Conservation (phyloP, 1,140 invertebrate species). For the Hormaphis cornu region DNA sequence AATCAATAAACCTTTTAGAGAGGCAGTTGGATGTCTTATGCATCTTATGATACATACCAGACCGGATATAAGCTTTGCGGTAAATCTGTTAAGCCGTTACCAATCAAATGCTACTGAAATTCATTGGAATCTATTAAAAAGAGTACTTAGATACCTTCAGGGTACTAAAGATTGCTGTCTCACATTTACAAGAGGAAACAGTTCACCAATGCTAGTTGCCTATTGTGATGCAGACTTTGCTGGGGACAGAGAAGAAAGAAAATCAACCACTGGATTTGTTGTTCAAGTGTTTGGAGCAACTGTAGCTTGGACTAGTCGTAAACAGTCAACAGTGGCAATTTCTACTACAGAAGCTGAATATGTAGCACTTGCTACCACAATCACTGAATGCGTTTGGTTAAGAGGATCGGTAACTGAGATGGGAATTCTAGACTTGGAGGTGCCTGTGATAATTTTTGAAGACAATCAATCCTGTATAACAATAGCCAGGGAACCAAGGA, state of each 20-base stretch:
- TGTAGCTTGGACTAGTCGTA: slow-evolving; percentile 37
- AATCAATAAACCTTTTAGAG: slow-evolving; percentile 37
- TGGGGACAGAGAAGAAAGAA: slow-evolving; percentile 38
- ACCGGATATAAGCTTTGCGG: slow-evolving; percentile 42
- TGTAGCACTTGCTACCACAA: slow-evolving; percentile 37
- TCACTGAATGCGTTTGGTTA: slow-evolving; percentile 35
- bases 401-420: not conserved
- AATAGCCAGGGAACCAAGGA: not conserved
- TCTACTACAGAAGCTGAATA: slow-evolving; percentile 40
- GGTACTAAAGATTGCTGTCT: slow-evolving; percentile 12
- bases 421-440: not conserved
- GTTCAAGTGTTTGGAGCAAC: slow-evolving; percentile 34
- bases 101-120: slow-evolving; percentile 34
- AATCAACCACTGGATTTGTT: slow-evolving; percentile 38
- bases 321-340: slow-evolving; percentile 37
- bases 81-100: slow-evolving; percentile 37
- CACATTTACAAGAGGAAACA: too few species aligned
- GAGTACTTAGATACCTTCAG: slow-evolving; percentile 39
- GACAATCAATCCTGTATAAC: not conserved
- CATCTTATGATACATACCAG: slow-evolving; percentile 40
- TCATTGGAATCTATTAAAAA: slow-evolving; percentile 38
- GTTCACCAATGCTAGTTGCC: too few species aligned
- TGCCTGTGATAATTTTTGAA: not conserved
- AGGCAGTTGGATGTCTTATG: slow-evolving; percentile 41
- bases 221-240: slow-evolving; percentile 41